These are phyloP conservation scores for Microcebus lehilahytsara DNA, from an alignment of 2,113 vertebrate species.

Conservation along the genomic window DNA sequence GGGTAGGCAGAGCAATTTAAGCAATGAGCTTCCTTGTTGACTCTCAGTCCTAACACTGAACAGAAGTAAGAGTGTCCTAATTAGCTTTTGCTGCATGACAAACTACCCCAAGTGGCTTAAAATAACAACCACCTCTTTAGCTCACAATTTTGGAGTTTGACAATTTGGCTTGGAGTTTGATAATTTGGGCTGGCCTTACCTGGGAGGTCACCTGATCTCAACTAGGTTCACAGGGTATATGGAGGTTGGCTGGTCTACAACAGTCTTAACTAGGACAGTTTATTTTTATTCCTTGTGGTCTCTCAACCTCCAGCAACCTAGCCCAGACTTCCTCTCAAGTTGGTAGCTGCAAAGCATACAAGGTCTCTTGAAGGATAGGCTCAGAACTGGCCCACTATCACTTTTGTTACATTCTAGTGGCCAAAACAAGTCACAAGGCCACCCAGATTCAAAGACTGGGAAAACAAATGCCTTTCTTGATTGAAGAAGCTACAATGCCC, in stretches of 20 bases:
- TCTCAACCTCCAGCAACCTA: not conserved
- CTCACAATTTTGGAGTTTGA: not conserved
- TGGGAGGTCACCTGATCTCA: not conserved
- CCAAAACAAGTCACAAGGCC: not conserved
- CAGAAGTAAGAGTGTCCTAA: not conserved
- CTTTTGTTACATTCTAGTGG: not conserved
- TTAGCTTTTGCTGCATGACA: not conserved
- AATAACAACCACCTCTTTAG: not conserved
- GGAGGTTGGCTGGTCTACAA: not conserved
- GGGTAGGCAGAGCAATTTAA: not conserved
- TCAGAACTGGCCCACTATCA: not conserved
- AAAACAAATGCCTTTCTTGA: not conserved
- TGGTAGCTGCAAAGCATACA: not conserved
- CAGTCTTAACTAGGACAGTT: not conserved
- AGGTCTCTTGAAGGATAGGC: not conserved
- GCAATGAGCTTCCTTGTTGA: not conserved
- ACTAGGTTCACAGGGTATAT: not conserved
- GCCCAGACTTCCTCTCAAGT: not conserved
- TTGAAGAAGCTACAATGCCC: not conserved
- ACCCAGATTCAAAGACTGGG: not conserved
- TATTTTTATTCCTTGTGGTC: not conserved
- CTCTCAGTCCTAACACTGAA: not conserved
- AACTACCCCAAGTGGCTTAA: not conserved
- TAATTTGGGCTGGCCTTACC: not conserved
- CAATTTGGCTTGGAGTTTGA: not conserved